Base-by-base conservation (phyloP, 1,140 invertebrate genomes). In the Drosophila serrata region DNA sequence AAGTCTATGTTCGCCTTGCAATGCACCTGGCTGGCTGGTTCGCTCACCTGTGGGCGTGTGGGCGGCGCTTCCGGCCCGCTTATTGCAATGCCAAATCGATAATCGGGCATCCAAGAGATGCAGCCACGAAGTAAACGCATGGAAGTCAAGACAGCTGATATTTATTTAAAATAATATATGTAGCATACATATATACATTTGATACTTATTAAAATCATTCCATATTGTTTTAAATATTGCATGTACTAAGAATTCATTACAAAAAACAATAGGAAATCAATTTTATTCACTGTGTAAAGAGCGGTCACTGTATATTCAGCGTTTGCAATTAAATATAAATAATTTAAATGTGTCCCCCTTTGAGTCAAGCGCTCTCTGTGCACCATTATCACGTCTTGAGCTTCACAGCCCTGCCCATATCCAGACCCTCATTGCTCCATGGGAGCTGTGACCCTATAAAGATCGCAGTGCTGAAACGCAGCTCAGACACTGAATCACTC, bases 381-480 rank as follows among this genome's bases (percentile, higher is more conserved):
- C 67, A 35, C 40, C 17, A 59, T 59, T 59, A 73, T 73, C 69
- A 73, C 69, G 69, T 73, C 67, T 70, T 58, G 51, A 15, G 33
- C 15, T 40, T n/a, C 22, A 67, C 37, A 33, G 39, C 59, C 43
- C 33, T 75, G 39, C 73, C 59, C 59, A 75, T 57, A 64, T 33
- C 31, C 22, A 62, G 33, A 40, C n/a, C 39, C 24, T 4, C 27
- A 45, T 24, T 75, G 51, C 53, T 59, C 7, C 33, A 75, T 76
- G 67, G 62, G 74, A n/a, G 43, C 74, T 72, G 53, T 42, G 73
- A 77, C 74, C 74, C 74, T 19, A 76, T 77, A 48, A 76, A 76
- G 53, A 76, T 74, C 45, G 46, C 45, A 51, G 29, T 27, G 29
- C 12, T 39, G 33, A 51, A 73, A 24, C 37, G 6, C 65, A 48